Percentiles rank a stretch among this genome's conserved stretches.
Evolutionary conservation across 1,140 invertebrate species (phyloP).

Genomic region (Pectinophora gossypiella): DNA sequence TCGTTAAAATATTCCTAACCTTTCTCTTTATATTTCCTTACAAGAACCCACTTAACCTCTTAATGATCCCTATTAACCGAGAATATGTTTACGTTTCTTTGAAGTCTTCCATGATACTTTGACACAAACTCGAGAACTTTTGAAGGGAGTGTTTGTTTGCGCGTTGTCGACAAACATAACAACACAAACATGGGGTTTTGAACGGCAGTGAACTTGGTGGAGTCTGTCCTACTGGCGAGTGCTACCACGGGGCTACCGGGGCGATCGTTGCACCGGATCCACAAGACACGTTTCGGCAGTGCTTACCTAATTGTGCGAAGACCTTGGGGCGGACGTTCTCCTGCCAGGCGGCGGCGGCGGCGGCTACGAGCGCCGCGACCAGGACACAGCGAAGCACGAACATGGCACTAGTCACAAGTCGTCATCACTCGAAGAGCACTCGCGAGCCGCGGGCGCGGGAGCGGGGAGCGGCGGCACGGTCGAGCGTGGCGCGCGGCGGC

Average conservation of each 20-base stretch:
- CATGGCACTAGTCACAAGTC: constrained; percentile 72
- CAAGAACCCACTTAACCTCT: background rate
- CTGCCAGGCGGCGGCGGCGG: constrained; percentile 81
- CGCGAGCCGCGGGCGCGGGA: constrained; percentile 30
- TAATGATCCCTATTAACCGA: constrained; percentile 19
- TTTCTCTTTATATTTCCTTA: constrained; percentile 3
- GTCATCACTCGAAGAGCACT: constrained; percentile 67
- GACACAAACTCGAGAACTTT: constrained; percentile 42
- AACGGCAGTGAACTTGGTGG: constrained; percentile 16
- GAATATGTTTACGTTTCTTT: constrained; percentile 16
- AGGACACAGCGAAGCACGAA: constrained; percentile 65
- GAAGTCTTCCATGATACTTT: constrained; percentile 25
- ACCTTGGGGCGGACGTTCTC: constrained; percentile 91
- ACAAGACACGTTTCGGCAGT: constrained; percentile 18
- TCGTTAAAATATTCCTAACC: constrained; percentile 3
- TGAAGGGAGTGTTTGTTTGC: constrained; percentile 40
- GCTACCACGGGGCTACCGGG: constrained; percentile 23
- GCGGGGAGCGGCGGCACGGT: constrained; percentile 21
- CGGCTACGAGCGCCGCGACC: constrained; percentile 56
- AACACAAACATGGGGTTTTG: constrained; percentile 46
- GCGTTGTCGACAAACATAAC: constrained; percentile 53
- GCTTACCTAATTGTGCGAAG: constrained; percentile 91
- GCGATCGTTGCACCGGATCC: constrained; percentile 26
- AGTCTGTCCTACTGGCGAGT: constrained; percentile 8
- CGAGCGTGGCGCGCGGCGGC: constrained; percentile 46